These are phyloP conservation scores for Pseudochaenichthys georgianus DNA, from an alignment of 2,797 vertebrate species.

Conservation along the genomic window DNA sequence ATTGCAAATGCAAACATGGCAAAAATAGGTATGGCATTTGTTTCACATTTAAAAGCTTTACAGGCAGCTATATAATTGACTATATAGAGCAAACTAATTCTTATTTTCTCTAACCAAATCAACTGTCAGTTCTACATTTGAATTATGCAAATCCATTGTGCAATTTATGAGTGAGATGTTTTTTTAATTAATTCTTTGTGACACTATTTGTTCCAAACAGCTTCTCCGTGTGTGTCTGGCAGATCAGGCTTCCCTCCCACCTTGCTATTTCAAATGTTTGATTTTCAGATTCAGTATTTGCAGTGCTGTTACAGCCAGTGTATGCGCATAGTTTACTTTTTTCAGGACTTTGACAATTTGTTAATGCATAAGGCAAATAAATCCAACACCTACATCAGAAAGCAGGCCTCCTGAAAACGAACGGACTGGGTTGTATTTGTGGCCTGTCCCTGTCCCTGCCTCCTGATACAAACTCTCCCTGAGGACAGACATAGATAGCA, in stretches of 20 bases:
- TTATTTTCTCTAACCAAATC: too few relatives aligned
- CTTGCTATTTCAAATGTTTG: conserved; percentile 37
- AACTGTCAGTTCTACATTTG: too few relatives aligned
- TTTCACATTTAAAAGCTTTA: background rate
- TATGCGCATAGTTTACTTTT: background rate
- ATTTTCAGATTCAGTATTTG: conserved; percentile 37
- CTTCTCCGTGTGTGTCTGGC: conserved; percentile 18
- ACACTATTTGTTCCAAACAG: conserved; percentile 25
- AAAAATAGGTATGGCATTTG: background rate
- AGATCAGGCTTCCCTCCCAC: background rate
- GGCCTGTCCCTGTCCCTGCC: conserved; percentile 9
- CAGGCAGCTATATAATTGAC: too few relatives aligned
- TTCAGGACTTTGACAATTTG: background rate
- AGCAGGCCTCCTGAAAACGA: background rate
- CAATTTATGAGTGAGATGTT: too few relatives aligned
- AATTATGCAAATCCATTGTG: too few relatives aligned
- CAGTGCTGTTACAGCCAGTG: conserved; percentile 16
- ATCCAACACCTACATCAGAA: background rate
- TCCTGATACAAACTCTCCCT: background rate
- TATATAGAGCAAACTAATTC: too few relatives aligned
- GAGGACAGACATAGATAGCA: conserved; percentile 17
- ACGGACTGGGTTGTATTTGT: background rate
- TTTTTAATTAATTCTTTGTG: too few relatives aligned
- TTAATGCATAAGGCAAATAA: background rate
- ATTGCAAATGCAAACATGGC: background rate